Conservation (phyloP, 2,113 vertebrate genomes). For the Cottus gobio region DNA sequence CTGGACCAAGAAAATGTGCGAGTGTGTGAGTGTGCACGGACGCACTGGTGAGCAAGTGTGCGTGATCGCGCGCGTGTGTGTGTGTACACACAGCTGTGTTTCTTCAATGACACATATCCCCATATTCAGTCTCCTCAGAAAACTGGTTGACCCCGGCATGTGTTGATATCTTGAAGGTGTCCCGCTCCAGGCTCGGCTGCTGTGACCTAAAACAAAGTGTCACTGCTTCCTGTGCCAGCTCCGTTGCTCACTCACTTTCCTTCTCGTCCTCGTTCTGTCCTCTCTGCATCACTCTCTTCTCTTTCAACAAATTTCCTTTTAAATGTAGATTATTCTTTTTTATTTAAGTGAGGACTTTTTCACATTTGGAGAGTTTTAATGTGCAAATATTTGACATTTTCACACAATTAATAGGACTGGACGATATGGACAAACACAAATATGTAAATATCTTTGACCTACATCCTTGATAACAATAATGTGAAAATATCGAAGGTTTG, state of each 20-base stretch:
- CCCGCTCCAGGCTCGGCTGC: conserved; percentile 50
- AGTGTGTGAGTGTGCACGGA: conserved; percentile 28
- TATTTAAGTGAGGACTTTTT: neutral
- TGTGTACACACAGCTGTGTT: conserved; percentile 80
- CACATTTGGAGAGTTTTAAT: neutral
- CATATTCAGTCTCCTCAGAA: conserved; percentile 69
- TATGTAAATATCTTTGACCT: neutral
- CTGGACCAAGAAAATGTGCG: conserved; percentile 69
- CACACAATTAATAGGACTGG: neutral
- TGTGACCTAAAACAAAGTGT: conserved; percentile 66
- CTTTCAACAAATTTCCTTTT: neutral
- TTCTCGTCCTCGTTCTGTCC: neutral
- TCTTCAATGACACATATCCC: conserved; percentile 80
- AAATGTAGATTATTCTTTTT: neutral
- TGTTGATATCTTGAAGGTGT: conserved; percentile 70
- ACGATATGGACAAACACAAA: neutral
- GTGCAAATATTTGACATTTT: neutral
- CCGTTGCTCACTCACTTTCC: conserved; percentile 1
- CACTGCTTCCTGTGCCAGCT: conserved; percentile 15
- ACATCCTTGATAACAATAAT: neutral
- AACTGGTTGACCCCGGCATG: conserved; percentile 72
- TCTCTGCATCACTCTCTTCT: neutral
- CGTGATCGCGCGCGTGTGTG: conserved; percentile 17
- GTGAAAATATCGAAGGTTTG: neutral
- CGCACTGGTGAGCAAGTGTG: conserved; percentile 31